Evolutionary conservation across 2,888 invertebrate genomes (phyloP), one percentile per base, ranked within the genome.

Genomic region (Protonemura montana): DNA sequence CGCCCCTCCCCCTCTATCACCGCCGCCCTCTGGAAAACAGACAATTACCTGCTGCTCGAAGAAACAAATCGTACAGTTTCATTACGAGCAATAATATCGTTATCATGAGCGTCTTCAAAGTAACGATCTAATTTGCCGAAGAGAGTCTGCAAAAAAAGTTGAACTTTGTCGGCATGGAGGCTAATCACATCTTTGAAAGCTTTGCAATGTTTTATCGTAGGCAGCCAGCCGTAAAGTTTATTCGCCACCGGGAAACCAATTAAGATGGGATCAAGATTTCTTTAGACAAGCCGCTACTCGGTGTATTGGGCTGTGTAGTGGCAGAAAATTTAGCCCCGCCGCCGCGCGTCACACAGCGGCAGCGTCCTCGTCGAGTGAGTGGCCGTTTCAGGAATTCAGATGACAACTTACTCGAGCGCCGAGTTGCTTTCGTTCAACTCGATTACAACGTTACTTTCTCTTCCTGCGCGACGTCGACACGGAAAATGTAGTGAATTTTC

Each of bases 161-260:
- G 59, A 59, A 59, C 59, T 59, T 59, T 13, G 59, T 21, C 59
- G 59, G 59, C 59, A 59, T 59, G 59, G n/a, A 59, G 28, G 78
- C 28, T 78, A 78, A 78, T 78, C 78, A 78, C 78, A 28, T 78
- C 28, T 28, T 28, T 78, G 78, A 78, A 28, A 78, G 78, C 78
- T 78, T 78, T 78, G 59, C 3, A 21, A 78, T 28, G 78, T 78
- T 78, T 28, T 78, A 78, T 78, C 26, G 78, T 78, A 27, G 26
- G 28, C 27, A 78, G 28, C 78, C 78, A 78, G 27, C 28, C 78
- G 28, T 78, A 78, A 78, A 78, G 78, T 78, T 78, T 78, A 78
- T 78, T 28, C 28, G 78, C 28, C 26, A 78, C 78, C 28, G 26
- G 78, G 28, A 78, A 78, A 27, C 78, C 78, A 78, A 78, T 78